A percentile compares a stretch with the other conserved stretches of the same genome.
These are phyloP conservation scores for Myotis myotis DNA, from an alignment of 2,797 vertebrate genomes.

Conservation along the genomic window DNA sequence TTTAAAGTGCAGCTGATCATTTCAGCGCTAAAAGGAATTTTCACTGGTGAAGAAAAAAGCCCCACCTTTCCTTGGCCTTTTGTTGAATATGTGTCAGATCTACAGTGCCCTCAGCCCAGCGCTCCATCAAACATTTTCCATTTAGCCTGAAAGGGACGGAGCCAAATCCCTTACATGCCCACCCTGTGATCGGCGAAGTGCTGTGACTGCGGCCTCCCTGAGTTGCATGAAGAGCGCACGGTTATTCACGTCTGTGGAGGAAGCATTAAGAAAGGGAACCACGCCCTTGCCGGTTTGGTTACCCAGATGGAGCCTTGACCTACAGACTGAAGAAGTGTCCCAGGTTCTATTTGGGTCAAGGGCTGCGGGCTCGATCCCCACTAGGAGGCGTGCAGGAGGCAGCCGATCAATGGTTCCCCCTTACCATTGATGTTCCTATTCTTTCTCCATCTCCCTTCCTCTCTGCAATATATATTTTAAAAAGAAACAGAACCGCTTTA, in stretches of 20 bases:
- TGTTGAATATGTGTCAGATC: constrained; percentile 78
- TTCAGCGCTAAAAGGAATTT: constrained; percentile 77
- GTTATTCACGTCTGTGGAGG: constrained; percentile 5
- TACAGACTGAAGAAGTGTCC: too few relatives aligned
- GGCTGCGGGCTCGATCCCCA: too few relatives aligned
- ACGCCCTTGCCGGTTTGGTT: neutral
- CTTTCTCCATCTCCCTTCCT: too few relatives aligned
- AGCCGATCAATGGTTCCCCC: too few relatives aligned
- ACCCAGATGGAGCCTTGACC: too few relatives aligned
- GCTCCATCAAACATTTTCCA: constrained; percentile 79
- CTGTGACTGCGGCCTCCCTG: neutral
- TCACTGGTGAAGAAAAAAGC: constrained; percentile 40
- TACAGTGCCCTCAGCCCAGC: constrained; percentile 70
- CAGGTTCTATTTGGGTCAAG: too few relatives aligned
- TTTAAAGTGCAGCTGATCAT: constrained; percentile 80
- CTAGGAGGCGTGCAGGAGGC: too few relatives aligned
- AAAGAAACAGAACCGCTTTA: neutral
- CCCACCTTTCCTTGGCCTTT: constrained; percentile 29
- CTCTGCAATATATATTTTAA: too few relatives aligned
- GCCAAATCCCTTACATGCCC: constrained; percentile 66
- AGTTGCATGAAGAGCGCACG: neutral
- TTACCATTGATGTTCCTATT: too few relatives aligned
- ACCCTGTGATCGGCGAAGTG: constrained; percentile 67
- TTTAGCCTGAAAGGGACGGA: constrained; percentile 77
- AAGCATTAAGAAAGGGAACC: constrained; percentile 14